phyloP scores from a whole-genome alignment of 2,888 invertebrate genomes.

The Acronicta aceris region DNA sequence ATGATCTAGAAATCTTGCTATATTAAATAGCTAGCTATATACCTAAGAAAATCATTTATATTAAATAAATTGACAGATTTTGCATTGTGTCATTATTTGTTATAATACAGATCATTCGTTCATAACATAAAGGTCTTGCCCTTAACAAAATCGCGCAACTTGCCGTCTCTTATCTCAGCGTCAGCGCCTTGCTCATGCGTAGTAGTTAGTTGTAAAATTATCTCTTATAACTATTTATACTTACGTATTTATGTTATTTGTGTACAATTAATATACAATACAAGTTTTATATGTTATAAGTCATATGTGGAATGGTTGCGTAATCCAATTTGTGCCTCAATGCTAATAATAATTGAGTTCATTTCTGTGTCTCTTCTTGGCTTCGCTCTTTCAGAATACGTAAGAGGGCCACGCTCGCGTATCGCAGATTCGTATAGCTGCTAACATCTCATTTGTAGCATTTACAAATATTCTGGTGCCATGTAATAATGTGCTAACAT shows the following conservation, averaged over 20 bases:
- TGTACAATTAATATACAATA: background rate
- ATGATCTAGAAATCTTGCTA: too few relatives aligned
- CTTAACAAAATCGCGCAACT: constrained; percentile 60
- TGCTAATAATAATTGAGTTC: background rate
- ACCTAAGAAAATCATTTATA: too few relatives aligned
- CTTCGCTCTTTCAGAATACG: too few relatives aligned
- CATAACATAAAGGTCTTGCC: constrained; percentile 20
- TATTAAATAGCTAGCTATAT: too few relatives aligned
- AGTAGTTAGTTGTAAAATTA: constrained; percentile 74
- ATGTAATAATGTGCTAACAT: too few relatives aligned
- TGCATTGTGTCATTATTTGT: too few relatives aligned
- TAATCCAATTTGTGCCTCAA: background rate
- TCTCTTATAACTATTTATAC: constrained; percentile 50
- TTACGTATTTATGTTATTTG: constrained; percentile 14
- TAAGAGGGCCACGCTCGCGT: too few relatives aligned
- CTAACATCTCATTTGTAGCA: too few relatives aligned
- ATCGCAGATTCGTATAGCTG: too few relatives aligned
- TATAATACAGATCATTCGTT: background rate
- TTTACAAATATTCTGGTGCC: too few relatives aligned
- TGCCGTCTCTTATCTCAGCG: constrained; percentile 63
- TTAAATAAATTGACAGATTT: too few relatives aligned
- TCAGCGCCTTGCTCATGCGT: constrained; percentile 56
- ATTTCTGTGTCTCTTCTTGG: too few relatives aligned
- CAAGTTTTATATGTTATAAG: background rate
- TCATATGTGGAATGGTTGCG: constrained; percentile 2